Evolutionary conservation across 2,113 vertebrate species (phyloP), one percentile per base, ranked within the genome.

Genomic region (Varanus komodoensis): DNA sequence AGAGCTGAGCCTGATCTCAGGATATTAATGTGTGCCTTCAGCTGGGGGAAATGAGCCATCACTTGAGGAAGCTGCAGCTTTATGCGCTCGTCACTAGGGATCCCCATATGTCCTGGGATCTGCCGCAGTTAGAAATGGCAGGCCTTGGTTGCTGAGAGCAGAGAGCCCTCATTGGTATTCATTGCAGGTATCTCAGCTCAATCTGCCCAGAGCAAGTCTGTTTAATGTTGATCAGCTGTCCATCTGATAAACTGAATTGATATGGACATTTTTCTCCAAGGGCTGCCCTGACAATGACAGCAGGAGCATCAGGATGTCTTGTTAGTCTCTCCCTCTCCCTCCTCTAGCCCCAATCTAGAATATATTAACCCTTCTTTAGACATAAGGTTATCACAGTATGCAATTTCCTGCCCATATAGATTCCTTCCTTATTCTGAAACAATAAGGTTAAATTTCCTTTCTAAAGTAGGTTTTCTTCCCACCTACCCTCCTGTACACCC

Each of bases 11-110:
- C 96, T 97, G 96, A 91, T 96, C 97, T 97, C 95, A 38, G 96
- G 96, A 97, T 97, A 97, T 97, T 97, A 97, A 98, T 97, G 97
- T 96, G 96, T 96, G 95, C 97, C 96, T 97, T 98, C 97, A 97
- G 94, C 95, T 94, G 50, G 94, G 92, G 96, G 96, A 97, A 98
- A 97, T 97, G 97, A 98, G 97, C 97, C 97, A 0, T 96, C 71
- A 84, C 96, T 93, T 89, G 95, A 96, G 95, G 94, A 96, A 91
- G 95, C 97, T 95, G 97, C 95, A 96, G 96, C 96, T 96, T 97
- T 97, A 92, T 95, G 95, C 95, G 94, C 96, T 97, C 96, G 91
- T 97, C 97, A 96, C 97, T 96, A 97, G 97, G 97, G 97, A 97
- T 97, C 96, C 97, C 97, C 96, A 96, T 97, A 96, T 97, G 96